phyloP scores from a whole-genome alignment of 2,113 vertebrate species.

The Prunella fulvescens region DNA sequence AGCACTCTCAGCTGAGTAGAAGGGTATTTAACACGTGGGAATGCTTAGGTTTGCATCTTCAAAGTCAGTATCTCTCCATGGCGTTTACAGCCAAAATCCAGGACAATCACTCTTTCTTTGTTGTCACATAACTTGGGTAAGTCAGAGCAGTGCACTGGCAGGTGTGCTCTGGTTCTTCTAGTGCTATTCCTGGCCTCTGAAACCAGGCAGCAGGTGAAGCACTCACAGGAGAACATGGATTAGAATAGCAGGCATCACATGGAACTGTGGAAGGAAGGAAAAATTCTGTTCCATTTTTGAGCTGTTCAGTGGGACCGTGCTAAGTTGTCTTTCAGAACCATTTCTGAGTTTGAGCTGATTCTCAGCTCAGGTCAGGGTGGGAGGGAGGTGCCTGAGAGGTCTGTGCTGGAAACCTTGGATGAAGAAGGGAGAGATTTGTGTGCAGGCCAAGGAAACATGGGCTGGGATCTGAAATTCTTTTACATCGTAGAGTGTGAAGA shows the following conservation, averaged over 20 bases:
- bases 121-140: not conserved
- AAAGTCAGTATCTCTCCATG: not conserved
- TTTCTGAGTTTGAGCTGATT: not conserved
- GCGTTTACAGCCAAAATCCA: not conserved
- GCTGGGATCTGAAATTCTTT: not conserved
- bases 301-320: not conserved
- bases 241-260: not conserved
- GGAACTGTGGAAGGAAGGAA: not conserved
- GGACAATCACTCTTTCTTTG: not conserved
- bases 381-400: not conserved
- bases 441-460: not conserved
- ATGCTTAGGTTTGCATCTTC: constrained; percentile 37
- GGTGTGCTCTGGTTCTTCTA: not conserved
- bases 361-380: not conserved
- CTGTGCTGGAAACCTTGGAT: not conserved
- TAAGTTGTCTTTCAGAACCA: not conserved
- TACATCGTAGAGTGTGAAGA: not conserved
- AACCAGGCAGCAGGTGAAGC: not conserved
- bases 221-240: not conserved
- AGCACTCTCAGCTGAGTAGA: not conserved
- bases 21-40: not conserved
- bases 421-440: not conserved
- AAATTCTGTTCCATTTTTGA: not conserved
- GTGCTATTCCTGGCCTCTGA: not conserved
- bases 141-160: not conserved